Percentiles rank a stretch among this genome's conserved stretches.
Evolutionary conservation across 2,888 invertebrate genomes (phyloP).

Genomic region (Diarsia mendica): DNA sequence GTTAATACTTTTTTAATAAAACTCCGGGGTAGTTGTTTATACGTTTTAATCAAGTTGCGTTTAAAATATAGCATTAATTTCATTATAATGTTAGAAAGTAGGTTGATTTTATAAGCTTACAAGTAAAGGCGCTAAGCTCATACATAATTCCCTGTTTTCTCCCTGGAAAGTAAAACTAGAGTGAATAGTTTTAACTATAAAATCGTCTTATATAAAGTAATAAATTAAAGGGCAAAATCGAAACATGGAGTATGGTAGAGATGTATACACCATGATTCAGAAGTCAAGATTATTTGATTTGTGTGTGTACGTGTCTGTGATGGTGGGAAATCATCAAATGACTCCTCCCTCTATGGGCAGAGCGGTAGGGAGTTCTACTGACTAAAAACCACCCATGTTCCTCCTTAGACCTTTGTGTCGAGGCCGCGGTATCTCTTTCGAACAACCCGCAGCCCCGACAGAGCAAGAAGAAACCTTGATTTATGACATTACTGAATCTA

Average conservation of each 20-base stretch:
- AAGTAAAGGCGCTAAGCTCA: background rate
- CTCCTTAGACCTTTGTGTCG: too few relatives aligned
- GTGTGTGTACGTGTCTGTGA: too few relatives aligned
- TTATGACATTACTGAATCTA: background rate
- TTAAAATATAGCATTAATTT: constrained; percentile 30
- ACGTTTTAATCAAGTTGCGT: constrained; percentile 42
- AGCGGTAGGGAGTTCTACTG: too few relatives aligned
- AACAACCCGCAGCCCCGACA: too few relatives aligned
- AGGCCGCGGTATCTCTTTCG: too few relatives aligned
- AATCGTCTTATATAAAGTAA: background rate
- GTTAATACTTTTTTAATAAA: constrained; percentile 61
- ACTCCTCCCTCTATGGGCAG: too few relatives aligned
- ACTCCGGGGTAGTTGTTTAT: constrained; percentile 39
- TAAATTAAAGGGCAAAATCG: too few relatives aligned
- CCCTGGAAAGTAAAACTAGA: background rate
- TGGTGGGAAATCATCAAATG: too few relatives aligned
- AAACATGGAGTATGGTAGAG: too few relatives aligned
- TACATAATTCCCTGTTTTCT: background rate
- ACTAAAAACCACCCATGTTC: too few relatives aligned
- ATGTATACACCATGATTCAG: too few relatives aligned
- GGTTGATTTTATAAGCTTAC: background rate
- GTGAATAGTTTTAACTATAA: background rate
- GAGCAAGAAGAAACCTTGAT: background rate
- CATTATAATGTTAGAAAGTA: background rate
- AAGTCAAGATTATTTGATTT: too few relatives aligned